Evolutionary conservation across 2,113 vertebrate genomes (phyloP).

Genomic region (Cochlearius cochlearius): DNA sequence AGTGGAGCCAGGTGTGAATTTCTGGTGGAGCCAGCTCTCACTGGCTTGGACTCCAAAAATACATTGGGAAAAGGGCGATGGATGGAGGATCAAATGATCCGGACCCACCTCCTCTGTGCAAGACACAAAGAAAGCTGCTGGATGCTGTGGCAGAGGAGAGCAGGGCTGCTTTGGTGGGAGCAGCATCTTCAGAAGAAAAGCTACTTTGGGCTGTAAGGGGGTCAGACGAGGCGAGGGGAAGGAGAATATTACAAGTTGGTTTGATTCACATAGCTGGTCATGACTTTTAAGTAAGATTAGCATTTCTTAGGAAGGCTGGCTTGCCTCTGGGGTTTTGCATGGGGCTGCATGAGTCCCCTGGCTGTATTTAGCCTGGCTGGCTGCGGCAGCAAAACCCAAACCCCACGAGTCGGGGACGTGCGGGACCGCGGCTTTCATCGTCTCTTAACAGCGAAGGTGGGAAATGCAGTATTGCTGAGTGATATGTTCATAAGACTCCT

Average conservation of each 20-base stretch:
- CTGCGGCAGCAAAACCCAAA: background rate
- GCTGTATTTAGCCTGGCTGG: background rate
- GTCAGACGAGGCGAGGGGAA: background rate
- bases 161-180: background rate
- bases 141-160: background rate
- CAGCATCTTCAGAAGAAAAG: background rate
- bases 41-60: background rate
- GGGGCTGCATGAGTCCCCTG: background rate
- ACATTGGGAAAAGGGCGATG: background rate
- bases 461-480: background rate
- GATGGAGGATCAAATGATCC: background rate
- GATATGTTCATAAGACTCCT: background rate
- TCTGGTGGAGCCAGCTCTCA: background rate
- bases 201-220: background rate
- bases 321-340: background rate
- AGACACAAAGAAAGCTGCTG: background rate
- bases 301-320: background rate
- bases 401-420: background rate
- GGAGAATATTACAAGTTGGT: background rate
- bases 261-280: rapidly evolving
- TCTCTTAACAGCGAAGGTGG: background rate
- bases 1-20: background rate
- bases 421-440: background rate
- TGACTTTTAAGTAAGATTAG: background rate
- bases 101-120: background rate